phyloP scores from a whole-genome alignment of 2,113 vertebrate genomes.

The Ciconia maguari region DNA sequence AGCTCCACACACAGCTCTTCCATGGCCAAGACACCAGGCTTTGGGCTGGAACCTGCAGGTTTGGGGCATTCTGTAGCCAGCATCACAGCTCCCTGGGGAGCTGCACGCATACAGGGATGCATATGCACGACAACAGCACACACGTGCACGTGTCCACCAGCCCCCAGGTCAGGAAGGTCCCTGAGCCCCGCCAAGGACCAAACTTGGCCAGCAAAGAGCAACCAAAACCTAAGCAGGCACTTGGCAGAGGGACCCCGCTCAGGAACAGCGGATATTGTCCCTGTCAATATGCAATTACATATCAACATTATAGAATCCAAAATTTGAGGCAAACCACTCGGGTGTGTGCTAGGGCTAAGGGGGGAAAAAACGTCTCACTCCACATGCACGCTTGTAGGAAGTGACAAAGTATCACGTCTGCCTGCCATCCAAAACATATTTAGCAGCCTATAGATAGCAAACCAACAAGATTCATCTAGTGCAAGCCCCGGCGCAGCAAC shows the following conservation, averaged over 20 bases:
- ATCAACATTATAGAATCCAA: background rate
- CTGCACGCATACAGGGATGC: background rate
- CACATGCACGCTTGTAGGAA: conserved; percentile 45
- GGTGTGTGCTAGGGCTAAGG: conserved; percentile 2
- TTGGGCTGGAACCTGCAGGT: background rate
- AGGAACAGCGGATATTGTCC: background rate
- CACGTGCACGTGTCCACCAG: accelerated
- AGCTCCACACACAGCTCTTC: background rate
- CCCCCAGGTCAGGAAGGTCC: background rate
- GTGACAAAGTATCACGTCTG: conserved; percentile 45
- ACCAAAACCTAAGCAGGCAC: background rate
- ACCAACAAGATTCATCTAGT: background rate
- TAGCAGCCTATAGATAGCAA: conserved; percentile 53
- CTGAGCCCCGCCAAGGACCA: background rate
- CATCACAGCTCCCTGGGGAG: background rate
- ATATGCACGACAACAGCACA: background rate
- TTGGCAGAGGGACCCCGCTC: accelerated
- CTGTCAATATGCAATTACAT: background rate
- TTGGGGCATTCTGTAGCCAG: background rate
- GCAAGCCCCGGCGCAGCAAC: background rate
- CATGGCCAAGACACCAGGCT: background rate
- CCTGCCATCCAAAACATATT: conserved; percentile 24
- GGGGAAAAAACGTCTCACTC: conserved; percentile 35
- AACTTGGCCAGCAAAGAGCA: background rate
- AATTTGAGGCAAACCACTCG: background rate